Conservation (phyloP, 2,888 invertebrate genomes). For the Cephonodes hylas region DNA sequence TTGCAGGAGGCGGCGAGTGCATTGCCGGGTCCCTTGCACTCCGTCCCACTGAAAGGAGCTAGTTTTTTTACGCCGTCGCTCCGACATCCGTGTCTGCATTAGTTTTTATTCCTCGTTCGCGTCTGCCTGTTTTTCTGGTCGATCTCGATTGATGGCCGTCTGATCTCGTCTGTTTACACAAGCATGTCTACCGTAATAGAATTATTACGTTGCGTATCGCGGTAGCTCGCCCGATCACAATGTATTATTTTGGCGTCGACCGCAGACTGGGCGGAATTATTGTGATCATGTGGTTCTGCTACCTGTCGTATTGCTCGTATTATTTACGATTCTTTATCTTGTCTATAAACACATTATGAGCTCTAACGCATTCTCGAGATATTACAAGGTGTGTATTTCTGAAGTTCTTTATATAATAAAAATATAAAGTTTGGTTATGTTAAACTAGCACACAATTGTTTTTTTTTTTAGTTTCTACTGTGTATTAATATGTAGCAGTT, state of each 20-base stretch:
- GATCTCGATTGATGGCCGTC: conserved; percentile 65
- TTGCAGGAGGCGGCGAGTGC: not conserved
- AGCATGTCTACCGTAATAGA: conserved; percentile 30
- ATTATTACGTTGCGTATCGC: conserved; percentile 49
- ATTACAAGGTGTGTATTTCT: not conserved
- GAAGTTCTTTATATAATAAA: not conserved
- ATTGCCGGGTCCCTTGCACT: conserved; percentile 16
- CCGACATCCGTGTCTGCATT: conserved; percentile 68
- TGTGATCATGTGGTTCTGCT: conserved; percentile 5
- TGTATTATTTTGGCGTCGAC: conserved; percentile 11
- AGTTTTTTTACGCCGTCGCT: conserved; percentile 46
- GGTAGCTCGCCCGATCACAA: conserved; percentile 33
- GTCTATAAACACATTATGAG: not conserved
- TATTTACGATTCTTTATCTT: conserved; percentile 4
- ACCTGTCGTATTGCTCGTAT: conserved; percentile 7
- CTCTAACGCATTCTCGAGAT: not conserved
- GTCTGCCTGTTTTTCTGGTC: conserved; percentile 59
- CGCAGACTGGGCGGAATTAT: conserved; percentile 7
- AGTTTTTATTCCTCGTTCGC: conserved; percentile 59
- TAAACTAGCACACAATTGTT: too few species aligned
- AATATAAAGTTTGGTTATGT: not conserved
- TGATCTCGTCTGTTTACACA: conserved; percentile 54
- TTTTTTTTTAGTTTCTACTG: too few species aligned
- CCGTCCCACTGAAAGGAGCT: conserved; percentile 53
- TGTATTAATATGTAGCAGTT: too few species aligned